Conservation (phyloP, 2,888 invertebrate species). For the Salpingus planirostris region DNA sequence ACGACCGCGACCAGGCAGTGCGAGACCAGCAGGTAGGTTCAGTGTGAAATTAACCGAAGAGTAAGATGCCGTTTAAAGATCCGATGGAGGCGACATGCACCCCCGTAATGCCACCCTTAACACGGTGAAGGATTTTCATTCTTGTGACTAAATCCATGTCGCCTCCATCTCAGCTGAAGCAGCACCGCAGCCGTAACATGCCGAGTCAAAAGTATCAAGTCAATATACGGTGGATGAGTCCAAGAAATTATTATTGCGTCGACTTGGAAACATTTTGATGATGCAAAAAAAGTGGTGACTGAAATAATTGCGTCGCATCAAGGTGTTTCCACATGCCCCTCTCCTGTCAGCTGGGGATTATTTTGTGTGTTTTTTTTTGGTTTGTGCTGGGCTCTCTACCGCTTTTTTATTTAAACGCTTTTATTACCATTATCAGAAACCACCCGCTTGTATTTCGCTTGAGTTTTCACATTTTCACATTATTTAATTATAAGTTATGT, state of each 20-base stretch:
- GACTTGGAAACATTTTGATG: conserved; percentile 45
- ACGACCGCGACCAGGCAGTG: conserved; percentile 71
- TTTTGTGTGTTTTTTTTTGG: conserved; percentile 37
- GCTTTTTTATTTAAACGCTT: conserved; percentile 18
- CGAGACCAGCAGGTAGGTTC: conserved; percentile 81
- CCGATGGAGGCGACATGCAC: conserved; percentile 31
- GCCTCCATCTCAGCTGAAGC: conserved; percentile 10
- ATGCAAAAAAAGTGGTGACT: conserved; percentile 34
- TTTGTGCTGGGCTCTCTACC: conserved; percentile 31
- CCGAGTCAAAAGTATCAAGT: conserved; percentile 26
- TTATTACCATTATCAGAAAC: conserved; percentile 22
- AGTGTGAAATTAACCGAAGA: conserved; percentile 18
- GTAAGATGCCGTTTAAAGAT: conserved; percentile 2
- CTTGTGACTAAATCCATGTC: conserved; percentile 8
- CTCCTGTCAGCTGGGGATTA: conserved; percentile 38
- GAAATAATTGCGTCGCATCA: conserved; percentile 44
- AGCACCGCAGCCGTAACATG: conserved; percentile 32
- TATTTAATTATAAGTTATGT: conserved; percentile 14
- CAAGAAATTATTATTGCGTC: conserved; percentile 7
- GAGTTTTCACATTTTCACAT: conserved; percentile 23
- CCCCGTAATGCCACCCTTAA: too few species aligned
- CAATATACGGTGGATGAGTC: too few species aligned
- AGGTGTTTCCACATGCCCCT: conserved; percentile 45
- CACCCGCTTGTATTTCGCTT: conserved; percentile 28
- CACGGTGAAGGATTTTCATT: conserved; percentile 9